Evolutionary conservation across 2,888 invertebrate genomes (phyloP).

Genomic region (Gastracanthus pulcherrimus): DNA sequence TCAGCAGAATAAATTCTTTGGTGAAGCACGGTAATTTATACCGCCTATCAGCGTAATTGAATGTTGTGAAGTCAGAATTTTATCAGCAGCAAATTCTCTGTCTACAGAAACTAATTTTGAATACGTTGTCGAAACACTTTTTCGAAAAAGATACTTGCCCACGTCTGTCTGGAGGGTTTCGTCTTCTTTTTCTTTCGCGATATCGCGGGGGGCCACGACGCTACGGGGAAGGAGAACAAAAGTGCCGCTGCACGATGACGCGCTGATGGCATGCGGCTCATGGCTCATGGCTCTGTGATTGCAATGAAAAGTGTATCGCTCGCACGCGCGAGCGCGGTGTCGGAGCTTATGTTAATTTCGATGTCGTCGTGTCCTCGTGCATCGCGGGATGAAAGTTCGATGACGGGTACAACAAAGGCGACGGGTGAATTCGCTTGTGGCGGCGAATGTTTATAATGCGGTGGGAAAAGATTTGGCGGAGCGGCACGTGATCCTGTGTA

Average conservation of each 20-base stretch:
- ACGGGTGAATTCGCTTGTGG: neutral
- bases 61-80: no score
- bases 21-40: no score
- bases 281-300: neutral
- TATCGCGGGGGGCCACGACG: no score
- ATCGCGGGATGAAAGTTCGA: constrained; percentile 16
- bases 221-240: no score
- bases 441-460: neutral
- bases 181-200: neutral
- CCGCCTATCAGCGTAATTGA: no score
- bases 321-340: neutral
- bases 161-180: no score
- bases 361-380: constrained; percentile 9
- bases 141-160: no score
- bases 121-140: no score
- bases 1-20: no score
- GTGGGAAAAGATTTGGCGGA: neutral
- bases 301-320: constrained; percentile 12
- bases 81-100: no score
- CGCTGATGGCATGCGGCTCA: neutral
- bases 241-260: neutral
- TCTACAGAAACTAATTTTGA: no score
- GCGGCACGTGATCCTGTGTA: neutral
- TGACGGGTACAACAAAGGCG: no score
- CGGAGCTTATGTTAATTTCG: constrained; percentile 17